Evolutionary conservation across 2,113 vertebrate genomes (phyloP), one percentile per base, ranked within the genome.

Genomic region (Nanger granti): DNA sequence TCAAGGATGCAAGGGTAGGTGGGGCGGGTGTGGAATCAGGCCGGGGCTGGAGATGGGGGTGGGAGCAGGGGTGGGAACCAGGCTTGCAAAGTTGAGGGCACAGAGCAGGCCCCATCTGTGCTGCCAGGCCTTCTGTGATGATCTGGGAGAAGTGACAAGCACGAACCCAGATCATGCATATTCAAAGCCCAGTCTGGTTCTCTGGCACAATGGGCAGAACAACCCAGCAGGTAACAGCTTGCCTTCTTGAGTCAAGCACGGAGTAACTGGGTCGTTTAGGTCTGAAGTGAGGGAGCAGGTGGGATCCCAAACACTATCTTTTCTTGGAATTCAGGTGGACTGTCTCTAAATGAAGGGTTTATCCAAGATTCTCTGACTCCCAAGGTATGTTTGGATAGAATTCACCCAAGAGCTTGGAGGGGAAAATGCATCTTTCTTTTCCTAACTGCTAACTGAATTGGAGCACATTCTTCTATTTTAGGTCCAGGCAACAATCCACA

Each of bases 51-150:
- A 54, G 83, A 87, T 26, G 41, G 29, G 89, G 69, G 44, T 88
- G 15, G 93, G 29, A 41, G 22, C 79, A 69, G 80, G 60, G 80
- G 31, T 44, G 49, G 49, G 29, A 85, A 79, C 55, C 59, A 90
- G 73, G 37, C 57, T 91, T 96, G 85, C 34, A 12, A 84, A 93
- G 66, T 64, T 92, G 95, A 91, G 96, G 96, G 86, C 94, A 98
- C 80, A 80, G 93, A 97, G 95, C 79, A 95, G 88, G 52, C 66
- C 94, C 92, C 91, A 94, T 97, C 97, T 97, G 97, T 92, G 93
- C 90, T 93, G 95, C 94, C 60, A 97, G 92, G 60, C 88, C 93
- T 94, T 95, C 94, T 97, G 86, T 52, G 94, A 95, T 94, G 80
- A 94, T 97, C 91, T 91, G 91, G 94, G 96, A 94, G 94, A 41